Evolutionary conservation across 2,797 vertebrate genomes (phyloP), one percentile per base, ranked within the genome.

Genomic region (Squalus acanthias): DNA sequence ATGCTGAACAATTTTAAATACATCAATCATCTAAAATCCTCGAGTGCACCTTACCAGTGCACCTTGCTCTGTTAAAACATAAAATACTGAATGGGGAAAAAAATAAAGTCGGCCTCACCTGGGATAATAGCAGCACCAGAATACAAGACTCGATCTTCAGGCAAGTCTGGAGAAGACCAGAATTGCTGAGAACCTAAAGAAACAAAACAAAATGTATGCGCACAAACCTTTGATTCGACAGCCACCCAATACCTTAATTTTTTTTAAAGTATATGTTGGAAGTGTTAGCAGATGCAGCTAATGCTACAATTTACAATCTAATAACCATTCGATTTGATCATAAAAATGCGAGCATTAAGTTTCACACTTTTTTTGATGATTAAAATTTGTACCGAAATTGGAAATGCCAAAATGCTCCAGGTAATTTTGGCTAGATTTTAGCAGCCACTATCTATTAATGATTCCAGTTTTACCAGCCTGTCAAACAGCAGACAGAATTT

Each of bases 81-180:
- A 29, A 72, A 60, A 72, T 72, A 60, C 39, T 5, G 1, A n/a
- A 26, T 22, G 13, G 65, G 53, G 0, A 60, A 3, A 82, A 6
- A 63, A 72, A 92, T 9, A 1, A 46, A 39, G 1, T 76, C 46
- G 0, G 13, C 85, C 89, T 97, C 97, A 98, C 98, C 98, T 0
- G 98, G 98, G 96, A 98, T 98, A 0, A 97, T 96, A 65, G 98
- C 98, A 0, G 97, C 97, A 96, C 98, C 98, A 0, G 98, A 98
- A 96, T 65, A 0, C 24, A 98, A 97, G 97, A 98, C 97, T 88
- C 97, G 97, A 97, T 98, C 98, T 0, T 97, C 96, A 60, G 98
- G 98, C 96, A 98, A 96, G 88, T 96, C 96, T 1, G 96, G 96
- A 96, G 96, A 96, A 50, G 97, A 67, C 26, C 22, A 57, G 12